Percentiles rank a stretch among this genome's conserved stretches.
Conservation (phyloP, 2,888 invertebrate genomes). For the Agrilus mali region DNA sequence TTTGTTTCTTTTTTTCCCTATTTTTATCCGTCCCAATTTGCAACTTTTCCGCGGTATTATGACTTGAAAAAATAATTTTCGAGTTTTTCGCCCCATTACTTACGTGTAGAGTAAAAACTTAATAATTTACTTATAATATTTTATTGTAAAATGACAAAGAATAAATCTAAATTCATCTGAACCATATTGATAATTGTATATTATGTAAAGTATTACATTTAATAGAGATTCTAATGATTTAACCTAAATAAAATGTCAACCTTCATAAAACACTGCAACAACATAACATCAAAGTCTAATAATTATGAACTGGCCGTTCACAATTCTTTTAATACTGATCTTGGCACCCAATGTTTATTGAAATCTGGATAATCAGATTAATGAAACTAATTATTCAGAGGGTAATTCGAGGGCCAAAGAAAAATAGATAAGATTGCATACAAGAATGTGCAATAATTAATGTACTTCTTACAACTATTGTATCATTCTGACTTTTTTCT, state of each 20-base stretch:
- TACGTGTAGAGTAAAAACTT: too few relatives aligned
- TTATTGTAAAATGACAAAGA: conserved; percentile 63
- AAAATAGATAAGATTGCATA: conserved; percentile 4
- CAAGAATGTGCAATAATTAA: too few relatives aligned
- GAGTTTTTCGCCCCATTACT: too few relatives aligned
- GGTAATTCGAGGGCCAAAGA: not conserved
- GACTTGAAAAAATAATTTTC: too few relatives aligned
- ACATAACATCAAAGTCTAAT: conserved; percentile 15
- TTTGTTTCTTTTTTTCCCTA: too few relatives aligned
- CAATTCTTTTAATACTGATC: conserved; percentile 29
- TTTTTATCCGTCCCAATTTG: too few relatives aligned
- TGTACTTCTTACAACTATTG: too few relatives aligned
- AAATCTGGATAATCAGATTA: conserved; percentile 4
- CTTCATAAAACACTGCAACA: conserved; percentile 11
- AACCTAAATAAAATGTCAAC: conserved; percentile 19
- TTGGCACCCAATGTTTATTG: conserved; percentile 29
- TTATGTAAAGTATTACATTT: conserved; percentile 34
- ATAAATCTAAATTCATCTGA: conserved; percentile 51
- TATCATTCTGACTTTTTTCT: too few relatives aligned
- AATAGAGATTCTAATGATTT: conserved; percentile 26
- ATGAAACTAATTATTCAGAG: too few relatives aligned
- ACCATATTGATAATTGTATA: conserved; percentile 33
- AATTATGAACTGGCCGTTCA: conserved; percentile 31
- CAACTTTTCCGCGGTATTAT: too few relatives aligned
- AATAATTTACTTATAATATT: conserved; percentile 21